These are phyloP conservation scores for Erebia aethiops DNA, from an alignment of 2,888 invertebrate species.

Conservation along the genomic window DNA sequence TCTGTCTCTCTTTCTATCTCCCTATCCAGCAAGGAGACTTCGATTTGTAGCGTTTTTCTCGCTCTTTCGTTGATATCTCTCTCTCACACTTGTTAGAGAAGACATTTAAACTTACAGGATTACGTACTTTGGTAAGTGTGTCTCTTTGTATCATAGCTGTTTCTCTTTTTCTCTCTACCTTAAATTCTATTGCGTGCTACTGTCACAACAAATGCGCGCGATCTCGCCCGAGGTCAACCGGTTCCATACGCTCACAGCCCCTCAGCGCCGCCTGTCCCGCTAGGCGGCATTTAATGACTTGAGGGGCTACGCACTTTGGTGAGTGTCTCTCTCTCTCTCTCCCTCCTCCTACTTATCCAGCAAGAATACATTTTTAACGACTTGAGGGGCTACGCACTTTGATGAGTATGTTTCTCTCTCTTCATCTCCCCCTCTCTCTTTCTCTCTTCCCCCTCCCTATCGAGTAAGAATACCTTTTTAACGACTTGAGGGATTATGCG, in stretches of 20 bases:
- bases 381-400: no score
- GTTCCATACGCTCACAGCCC: slow-evolving; percentile 87
- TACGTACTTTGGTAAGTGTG: slow-evolving; percentile 86
- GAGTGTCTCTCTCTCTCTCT: background rate
- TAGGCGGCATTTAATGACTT: slow-evolving; percentile 90
- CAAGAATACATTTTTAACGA: no score
- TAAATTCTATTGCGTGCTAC: slow-evolving; percentile 82
- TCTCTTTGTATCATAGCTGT: background rate
- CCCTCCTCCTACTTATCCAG: no score
- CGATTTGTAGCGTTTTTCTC: no score
- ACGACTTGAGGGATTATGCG: no score
- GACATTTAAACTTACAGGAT: slow-evolving; percentile 91
- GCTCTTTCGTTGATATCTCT: no score
- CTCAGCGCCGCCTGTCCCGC: slow-evolving; percentile 93
- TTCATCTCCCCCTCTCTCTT: no score
- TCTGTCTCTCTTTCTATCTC: no score
- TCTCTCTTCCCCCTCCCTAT: no score
- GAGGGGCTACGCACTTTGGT: slow-evolving; percentile 90
- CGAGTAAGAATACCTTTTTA: no score
- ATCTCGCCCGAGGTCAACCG: slow-evolving; percentile 72
- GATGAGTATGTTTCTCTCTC: no score
- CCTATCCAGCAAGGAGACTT: no score
- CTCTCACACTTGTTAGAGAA: slow-evolving; percentile 83
- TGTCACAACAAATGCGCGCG: slow-evolving; percentile 58
- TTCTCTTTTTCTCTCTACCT: background rate